Base-by-base conservation (phyloP, 2,888 invertebrate genomes). In the Cordylochernes scorpioides region DNA sequence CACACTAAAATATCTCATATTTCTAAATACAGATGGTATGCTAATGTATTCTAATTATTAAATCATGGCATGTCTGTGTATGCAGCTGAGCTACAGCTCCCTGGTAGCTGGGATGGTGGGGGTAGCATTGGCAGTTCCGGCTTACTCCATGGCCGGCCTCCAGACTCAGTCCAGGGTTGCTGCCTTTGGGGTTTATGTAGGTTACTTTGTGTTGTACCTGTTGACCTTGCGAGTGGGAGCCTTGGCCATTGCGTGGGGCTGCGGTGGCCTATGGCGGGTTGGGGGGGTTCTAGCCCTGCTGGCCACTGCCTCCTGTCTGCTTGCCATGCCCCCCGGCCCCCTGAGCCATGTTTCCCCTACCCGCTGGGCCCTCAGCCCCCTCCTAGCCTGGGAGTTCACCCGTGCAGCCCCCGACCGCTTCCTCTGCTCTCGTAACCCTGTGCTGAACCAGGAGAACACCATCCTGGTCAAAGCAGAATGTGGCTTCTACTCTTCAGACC, bases 111-210 rank as follows among this genome's bases (percentile, higher is more conserved):
- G 68, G 29, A 60, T 75, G 39, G 66, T 78, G 28, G 78, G 77
- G 65, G 46, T 78, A 41, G 71, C 75, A 4, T 84, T 74, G 49
- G 49, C 78, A 29, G 66, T 80, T 34, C 86, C 86, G n/a, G 75
- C 77, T 26, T 50, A 49, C 35, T 42, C 45, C 9, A 42, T 53
- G 40, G 46, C 48, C 2, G 45, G 47, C 14, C 39, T 49, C 8
- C 45, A 42, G 15, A 40, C 25, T 21, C 38, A 42, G 28, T 25
- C 14, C 5, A 25, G 25, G 13, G 14, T 25, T 9, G n/a, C 14
- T 25, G 14, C 14, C 5, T 30, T 39, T 3, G 33, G 36, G 8
- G 30, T 38, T 22, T 42, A 42, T 30, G 25, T 43, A 36, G 48
- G 49, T 8, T 45, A 49, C 37, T 46, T 47, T 43, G 30, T 53